Evolutionary conservation across 2,797 vertebrate species (phyloP), one percentile per base, ranked within the genome.

Genomic region (Melanotaenia pygmaea): DNA sequence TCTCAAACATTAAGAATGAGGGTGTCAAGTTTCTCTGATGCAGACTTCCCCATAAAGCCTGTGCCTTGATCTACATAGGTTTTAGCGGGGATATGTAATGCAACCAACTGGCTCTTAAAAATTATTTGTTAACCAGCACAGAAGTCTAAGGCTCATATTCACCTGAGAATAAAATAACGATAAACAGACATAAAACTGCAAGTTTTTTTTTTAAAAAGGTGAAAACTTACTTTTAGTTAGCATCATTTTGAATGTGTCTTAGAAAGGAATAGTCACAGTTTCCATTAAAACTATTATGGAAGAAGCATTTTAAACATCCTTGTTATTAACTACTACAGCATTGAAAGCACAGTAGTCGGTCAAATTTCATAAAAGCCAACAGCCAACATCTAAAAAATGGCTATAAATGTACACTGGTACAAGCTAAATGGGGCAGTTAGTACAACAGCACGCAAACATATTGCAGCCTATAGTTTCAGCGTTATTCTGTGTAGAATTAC

Each of bases 1-100:
- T 68, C 84, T 81, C 80, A 81, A 86, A 88, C 67, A 85, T 88
- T 75, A 75, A 88, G 81, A 86, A 84, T 82, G 79, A 86, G 83
- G 84, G 89, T 73, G 81, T 93, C 90, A 24, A 69, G 75, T 92
- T 92, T 78, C 91, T 87, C 59, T 69, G 72, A 87, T 83, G 71
- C 76, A 73, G 76, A 58, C 65, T 71, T 72, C 61, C 26, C 68
- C 74, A 58, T 61, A 32, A 83, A 78, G 57, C 68, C 62, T 59
- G 57, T 30, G 54, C 66, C 56, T 69, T 57, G 1, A 57, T 57
- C 76, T 70, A 28, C 70, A 67, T 69, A 40, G 59, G 59, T 65
- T 83, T 63, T 30, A 75, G 66, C 5, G 14, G 50, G n/a, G 57
- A 64, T n/a, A 24, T 4, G 9, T 0, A 53, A 64, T 37, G n/a